Evolutionary conservation across 2,113 vertebrate species (phyloP), one percentile per base, ranked within the genome.

Genomic region (Lasiurus cinereus): DNA sequence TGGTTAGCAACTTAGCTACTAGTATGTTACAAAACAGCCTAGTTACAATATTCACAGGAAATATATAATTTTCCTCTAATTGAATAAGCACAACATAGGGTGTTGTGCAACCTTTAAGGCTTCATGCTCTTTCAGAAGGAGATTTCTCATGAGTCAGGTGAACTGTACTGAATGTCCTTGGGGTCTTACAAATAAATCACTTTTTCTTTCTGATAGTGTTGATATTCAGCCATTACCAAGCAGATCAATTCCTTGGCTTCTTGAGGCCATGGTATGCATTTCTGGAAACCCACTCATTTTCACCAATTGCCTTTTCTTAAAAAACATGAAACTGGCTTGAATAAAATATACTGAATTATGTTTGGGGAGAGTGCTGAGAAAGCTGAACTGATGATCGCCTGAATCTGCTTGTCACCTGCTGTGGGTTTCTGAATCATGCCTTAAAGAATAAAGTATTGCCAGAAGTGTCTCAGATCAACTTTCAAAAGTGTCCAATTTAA

Each of bases 401-500:
- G 79, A 96, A 95, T 69, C 78, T 77, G 83, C 78, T 54, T 52
- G 46, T 95, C 56, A 80, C 93, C 95, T 94, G 80, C 95, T 95
- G 90, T 70, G 96, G 84, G 54, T 39, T 79, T 86, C 70, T 36
- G 46, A 21, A 12, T 94, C 83, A 76, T 39, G 59, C 56, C 52
- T 62, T 18, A 18, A 77, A 85, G 77, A 87, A 95, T 88, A 94
- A 95, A 95, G 73, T 21, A 24, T 46, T 96, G 74, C 83, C 80
- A 90, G 67, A 89, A 90, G 92, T 82, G 56, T 91, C 86, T 93
- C 69, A 14, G 88, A 90, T 88, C 91, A 76, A 73, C 0, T 16
- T 50, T 94, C 87, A 90, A 79, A 94, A 92, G 76, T 18, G 9
- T 93, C 88, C 83, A 59, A 39, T 54, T 96, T 96, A 97, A 97